Evolutionary conservation across 2,113 vertebrate species (phyloP).

Genomic region (Pycnonotus jocosus): DNA sequence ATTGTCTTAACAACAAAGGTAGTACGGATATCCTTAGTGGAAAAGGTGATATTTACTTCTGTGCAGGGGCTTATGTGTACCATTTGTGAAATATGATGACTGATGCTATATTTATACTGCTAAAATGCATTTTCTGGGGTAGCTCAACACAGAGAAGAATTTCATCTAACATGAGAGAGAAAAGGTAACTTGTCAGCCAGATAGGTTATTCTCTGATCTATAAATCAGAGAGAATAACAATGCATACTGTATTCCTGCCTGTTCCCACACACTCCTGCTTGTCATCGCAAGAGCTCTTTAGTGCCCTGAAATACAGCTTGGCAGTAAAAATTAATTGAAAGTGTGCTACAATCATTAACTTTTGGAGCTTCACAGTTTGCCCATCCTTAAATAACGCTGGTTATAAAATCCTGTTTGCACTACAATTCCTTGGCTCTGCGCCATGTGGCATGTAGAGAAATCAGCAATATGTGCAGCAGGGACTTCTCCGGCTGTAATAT

Average conservation of each 20-base stretch:
- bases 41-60: not conserved
- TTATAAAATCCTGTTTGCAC: slow-evolving; percentile 46
- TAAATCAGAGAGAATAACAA: not conserved
- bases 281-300: slow-evolving; percentile 37
- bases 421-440: slow-evolving; percentile 4
- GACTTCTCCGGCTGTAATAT: not conserved
- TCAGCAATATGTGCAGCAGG: slow-evolving; percentile 29
- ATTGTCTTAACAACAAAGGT: not conserved
- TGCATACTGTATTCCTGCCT: not conserved
- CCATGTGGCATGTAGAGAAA: slow-evolving; percentile 28
- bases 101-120: not conserved
- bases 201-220: not conserved
- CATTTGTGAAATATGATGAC: not conserved
- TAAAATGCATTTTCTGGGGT: not conserved
- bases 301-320: slow-evolving; percentile 40
- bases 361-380: slow-evolving; percentile 42
- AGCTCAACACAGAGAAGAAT: not conserved
- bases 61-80: not conserved
- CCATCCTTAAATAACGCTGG: slow-evolving; percentile 39
- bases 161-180: not conserved
- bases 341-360: slow-evolving; percentile 31
- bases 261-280: slow-evolving; percentile 35
- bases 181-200: not conserved
- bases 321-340: slow-evolving; percentile 64
- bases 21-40: not conserved